Percentiles rank a stretch among this genome's conserved stretches.
Evolutionary conservation across 2,888 invertebrate genomes (phyloP).

Genomic region (Pachymerium ferrugineum): DNA sequence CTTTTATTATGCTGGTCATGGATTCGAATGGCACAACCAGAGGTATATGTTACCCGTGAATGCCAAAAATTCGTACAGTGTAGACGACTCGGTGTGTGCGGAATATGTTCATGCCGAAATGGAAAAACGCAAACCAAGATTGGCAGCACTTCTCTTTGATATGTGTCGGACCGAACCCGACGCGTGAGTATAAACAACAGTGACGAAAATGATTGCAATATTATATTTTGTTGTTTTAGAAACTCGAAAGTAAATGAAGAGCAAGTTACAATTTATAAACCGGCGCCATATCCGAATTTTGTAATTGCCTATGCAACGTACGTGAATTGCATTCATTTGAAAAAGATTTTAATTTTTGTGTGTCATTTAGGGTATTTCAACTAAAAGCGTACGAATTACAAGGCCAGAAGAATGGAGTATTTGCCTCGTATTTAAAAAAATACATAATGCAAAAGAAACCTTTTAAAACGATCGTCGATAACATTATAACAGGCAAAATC

Average conservation of each 20-base stretch:
- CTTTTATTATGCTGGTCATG: slow-evolving; percentile 1
- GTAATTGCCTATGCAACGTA: neutral
- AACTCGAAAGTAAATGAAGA: neutral
- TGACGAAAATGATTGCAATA: neutral
- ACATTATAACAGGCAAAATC: neutral
- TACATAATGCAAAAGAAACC: neutral
- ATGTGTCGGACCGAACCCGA: neutral
- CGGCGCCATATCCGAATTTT: neutral
- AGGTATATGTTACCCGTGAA: neutral
- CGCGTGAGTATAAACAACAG: too few species aligned
- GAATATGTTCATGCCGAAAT: neutral
- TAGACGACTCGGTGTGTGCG: neutral
- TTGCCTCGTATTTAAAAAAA: neutral
- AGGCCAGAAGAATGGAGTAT: neutral
- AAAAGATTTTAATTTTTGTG: neutral
- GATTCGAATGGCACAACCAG: neutral
- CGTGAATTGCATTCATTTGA: too few species aligned
- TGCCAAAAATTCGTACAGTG: neutral
- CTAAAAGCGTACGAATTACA: neutral
- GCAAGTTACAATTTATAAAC: neutral
- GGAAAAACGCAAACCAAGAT: neutral
- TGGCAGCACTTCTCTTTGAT: neutral
- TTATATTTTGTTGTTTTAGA: neutral
- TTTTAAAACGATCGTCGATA: neutral
- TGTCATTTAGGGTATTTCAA: neutral